phyloP scores from a whole-genome alignment of 2,797 vertebrate species.

The Bradypodion pumilum region DNA sequence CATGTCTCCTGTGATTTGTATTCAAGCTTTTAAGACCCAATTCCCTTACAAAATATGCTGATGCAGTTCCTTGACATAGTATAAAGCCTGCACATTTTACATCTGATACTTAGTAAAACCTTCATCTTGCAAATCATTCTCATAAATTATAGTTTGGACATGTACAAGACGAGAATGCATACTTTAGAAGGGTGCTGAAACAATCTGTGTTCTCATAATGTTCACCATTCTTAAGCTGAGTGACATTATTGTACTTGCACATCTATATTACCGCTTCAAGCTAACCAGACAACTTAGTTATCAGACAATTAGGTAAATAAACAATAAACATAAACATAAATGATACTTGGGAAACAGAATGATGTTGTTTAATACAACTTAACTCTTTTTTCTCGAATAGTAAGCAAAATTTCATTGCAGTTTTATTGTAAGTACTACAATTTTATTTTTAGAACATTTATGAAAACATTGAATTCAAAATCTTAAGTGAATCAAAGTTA shows the following conservation, averaged over 20 bases:
- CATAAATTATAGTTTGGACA: constrained; percentile 38
- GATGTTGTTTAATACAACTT: background rate
- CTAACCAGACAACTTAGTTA: background rate
- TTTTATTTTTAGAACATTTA: background rate
- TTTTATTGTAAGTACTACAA: background rate
- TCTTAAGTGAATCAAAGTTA: background rate
- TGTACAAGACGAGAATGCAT: constrained; percentile 25
- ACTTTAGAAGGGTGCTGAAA: constrained; percentile 6
- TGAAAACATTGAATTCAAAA: background rate
- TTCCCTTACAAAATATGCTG: constrained; percentile 49
- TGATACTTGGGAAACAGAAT: background rate
- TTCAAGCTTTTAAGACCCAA: constrained; percentile 52
- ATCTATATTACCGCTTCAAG: background rate
- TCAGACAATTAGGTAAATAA: background rate
- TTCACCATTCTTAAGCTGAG: background rate
- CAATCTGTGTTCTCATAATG: background rate
- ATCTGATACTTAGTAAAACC: constrained; percentile 52
- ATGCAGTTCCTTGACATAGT: constrained; percentile 26
- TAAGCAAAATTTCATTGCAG: background rate
- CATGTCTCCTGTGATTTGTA: constrained; percentile 37
- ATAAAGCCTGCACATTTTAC: constrained; percentile 36
- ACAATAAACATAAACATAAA: constrained; percentile 1
- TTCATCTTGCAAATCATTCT: constrained; percentile 41
- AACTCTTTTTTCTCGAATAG: background rate
- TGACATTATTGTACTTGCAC: background rate